Percentiles rank a stretch among this genome's conserved stretches.
Conservation (phyloP, 2,113 vertebrate species). For the Atractosteus spatula region DNA sequence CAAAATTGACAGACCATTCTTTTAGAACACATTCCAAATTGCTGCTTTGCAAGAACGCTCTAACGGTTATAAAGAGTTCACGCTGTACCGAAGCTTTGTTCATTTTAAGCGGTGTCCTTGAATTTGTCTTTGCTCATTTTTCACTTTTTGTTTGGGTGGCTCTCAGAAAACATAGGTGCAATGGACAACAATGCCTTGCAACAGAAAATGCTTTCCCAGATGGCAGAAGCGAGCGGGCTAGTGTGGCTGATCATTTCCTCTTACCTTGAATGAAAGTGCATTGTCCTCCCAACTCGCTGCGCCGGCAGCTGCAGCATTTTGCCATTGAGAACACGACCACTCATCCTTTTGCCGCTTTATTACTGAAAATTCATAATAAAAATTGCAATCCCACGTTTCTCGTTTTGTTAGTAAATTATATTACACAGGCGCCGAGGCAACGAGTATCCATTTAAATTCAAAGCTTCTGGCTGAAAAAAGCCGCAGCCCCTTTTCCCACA, state of each 20-base stretch:
- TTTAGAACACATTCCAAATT: too few species aligned
- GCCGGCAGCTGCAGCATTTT: slow-evolving; percentile 69
- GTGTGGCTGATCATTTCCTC: neutral
- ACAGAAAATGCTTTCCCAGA: neutral
- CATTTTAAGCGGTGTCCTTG: neutral
- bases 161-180: neutral
- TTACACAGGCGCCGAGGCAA: slow-evolving; percentile 8
- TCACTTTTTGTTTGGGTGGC: neutral
- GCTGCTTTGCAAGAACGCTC: too few species aligned
- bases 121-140: neutral
- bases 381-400: neutral
- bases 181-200: neutral
- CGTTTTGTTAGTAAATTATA: neutral
- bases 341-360: slow-evolving; percentile 61
- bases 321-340: slow-evolving; percentile 66
- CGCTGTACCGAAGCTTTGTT: too few species aligned
- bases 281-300: slow-evolving; percentile 66
- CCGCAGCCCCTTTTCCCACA: slow-evolving; percentile 27
- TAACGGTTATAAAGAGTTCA: too few species aligned
- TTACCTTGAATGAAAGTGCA: slow-evolving; percentile 74
- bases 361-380: slow-evolving; percentile 45
- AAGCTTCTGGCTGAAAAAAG: slow-evolving; percentile 19
- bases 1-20: too few species aligned
- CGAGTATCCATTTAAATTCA: slow-evolving; percentile 23
- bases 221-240: neutral